phyloP scores from a whole-genome alignment of 2,888 invertebrate genomes.

The Nipponacmea schrenckii region DNA sequence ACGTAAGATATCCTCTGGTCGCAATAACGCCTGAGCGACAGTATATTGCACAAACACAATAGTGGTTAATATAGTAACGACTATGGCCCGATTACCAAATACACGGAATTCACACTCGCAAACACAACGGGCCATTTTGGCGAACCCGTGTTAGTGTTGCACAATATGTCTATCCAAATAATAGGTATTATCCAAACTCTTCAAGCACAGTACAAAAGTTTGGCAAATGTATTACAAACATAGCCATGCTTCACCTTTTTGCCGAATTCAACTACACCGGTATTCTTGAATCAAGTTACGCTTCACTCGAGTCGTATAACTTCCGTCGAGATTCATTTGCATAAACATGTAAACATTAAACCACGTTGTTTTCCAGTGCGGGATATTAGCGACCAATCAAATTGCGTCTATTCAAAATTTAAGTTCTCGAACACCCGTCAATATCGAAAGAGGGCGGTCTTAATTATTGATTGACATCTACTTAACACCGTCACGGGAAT shows the following conservation, averaged over 20 bases:
- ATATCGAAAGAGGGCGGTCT: not conserved
- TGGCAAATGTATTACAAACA: conserved; percentile 1
- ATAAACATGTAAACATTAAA: conserved; percentile 30
- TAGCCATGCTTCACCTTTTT: conserved; percentile 3
- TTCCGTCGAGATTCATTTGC: conserved; percentile 26
- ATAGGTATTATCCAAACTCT: conserved; percentile 1
- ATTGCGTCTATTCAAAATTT: not conserved
- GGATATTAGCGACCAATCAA: not conserved
- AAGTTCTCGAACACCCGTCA: not conserved
- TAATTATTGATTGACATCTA: not conserved
- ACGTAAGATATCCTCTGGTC: conserved; percentile 39
- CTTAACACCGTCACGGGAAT: not conserved
- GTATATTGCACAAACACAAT: not conserved
- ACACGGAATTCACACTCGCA: not conserved
- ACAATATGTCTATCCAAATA: not conserved
- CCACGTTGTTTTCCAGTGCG: conserved; percentile 14
- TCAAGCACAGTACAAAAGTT: not conserved
- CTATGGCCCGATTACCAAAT: not conserved
- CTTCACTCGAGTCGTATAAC: conserved; percentile 9
- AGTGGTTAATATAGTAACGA: not conserved
- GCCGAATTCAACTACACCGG: not conserved
- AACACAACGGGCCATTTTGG: conserved; percentile 1
- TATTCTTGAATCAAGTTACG: conserved; percentile 13
- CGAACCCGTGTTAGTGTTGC: not conserved
- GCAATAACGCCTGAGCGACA: conserved; percentile 27